A percentile compares a stretch with the other conserved stretches of the same genome.
phyloP scores from a whole-genome alignment of 2,113 vertebrate genomes.

The Gulo gulo region DNA sequence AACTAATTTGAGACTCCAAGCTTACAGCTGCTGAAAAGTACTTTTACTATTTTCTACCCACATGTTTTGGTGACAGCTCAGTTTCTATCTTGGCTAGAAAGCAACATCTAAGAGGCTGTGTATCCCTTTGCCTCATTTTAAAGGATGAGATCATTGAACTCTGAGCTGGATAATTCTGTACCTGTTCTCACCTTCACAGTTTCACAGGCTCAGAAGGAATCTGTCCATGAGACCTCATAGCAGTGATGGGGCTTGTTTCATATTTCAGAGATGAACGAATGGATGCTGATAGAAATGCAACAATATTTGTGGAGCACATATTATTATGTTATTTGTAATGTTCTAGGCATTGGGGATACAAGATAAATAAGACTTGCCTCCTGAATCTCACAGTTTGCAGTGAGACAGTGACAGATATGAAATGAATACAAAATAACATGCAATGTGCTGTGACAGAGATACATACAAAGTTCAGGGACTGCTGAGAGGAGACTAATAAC shows the following conservation, averaged over 20 bases:
- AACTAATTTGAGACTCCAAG: background rate
- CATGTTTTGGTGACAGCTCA: background rate
- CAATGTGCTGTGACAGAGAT: background rate
- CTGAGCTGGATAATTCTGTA: background rate
- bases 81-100: background rate
- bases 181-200: background rate
- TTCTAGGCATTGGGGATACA: background rate
- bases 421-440: constrained; percentile 9
- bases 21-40: background rate
- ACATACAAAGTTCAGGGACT: background rate
- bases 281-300: constrained; percentile 16
- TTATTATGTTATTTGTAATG: background rate
- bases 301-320: background rate
- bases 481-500: background rate
- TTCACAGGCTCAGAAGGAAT: background rate
- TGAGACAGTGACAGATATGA: background rate
- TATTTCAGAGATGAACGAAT: background rate
- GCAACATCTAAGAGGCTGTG: background rate
- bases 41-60: background rate
- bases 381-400: background rate
- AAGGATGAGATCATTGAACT: background rate
- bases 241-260: background rate
- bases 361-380: background rate
- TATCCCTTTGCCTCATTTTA: background rate
- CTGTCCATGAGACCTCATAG: background rate